A percentile compares a stretch with the other conserved stretches of the same genome.
These are phyloP conservation scores for Ciconia stormi DNA, from an alignment of 2,113 vertebrate species.

Conservation along the genomic window DNA sequence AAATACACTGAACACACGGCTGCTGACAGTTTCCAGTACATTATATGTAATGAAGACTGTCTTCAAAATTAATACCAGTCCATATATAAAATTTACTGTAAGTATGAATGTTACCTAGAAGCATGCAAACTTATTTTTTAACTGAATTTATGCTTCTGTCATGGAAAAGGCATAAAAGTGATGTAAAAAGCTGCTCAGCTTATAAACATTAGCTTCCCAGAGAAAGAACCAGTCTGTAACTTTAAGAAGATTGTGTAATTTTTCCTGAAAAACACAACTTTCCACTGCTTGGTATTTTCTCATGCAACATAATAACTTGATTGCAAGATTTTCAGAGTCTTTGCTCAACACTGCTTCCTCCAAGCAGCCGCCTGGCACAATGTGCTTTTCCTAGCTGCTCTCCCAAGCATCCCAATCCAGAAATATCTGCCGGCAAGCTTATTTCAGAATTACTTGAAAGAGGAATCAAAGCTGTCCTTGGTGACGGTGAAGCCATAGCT, in stretches of 20 bases:
- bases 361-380: neutral
- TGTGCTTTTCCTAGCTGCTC: neutral
- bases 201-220: neutral
- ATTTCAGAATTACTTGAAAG: neutral
- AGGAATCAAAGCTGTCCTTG: neutral
- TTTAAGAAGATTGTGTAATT: neutral
- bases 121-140: neutral
- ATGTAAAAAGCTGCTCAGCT: neutral
- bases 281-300: neutral
- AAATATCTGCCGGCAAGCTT: neutral
- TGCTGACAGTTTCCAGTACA: neutral
- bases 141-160: neutral
- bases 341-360: neutral
- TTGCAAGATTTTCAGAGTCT: neutral
- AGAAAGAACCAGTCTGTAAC: neutral
- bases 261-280: slow-evolving; percentile 55
- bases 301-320: neutral
- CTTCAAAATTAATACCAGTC: neutral
- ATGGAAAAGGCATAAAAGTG: neutral
- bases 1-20: neutral
- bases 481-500: neutral
- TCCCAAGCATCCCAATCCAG: neutral
- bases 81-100: neutral
- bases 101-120: neutral
- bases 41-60: neutral